Evolutionary conservation across 1,140 invertebrate genomes (phyloP).

Genomic region (Parapsyche elsis): DNA sequence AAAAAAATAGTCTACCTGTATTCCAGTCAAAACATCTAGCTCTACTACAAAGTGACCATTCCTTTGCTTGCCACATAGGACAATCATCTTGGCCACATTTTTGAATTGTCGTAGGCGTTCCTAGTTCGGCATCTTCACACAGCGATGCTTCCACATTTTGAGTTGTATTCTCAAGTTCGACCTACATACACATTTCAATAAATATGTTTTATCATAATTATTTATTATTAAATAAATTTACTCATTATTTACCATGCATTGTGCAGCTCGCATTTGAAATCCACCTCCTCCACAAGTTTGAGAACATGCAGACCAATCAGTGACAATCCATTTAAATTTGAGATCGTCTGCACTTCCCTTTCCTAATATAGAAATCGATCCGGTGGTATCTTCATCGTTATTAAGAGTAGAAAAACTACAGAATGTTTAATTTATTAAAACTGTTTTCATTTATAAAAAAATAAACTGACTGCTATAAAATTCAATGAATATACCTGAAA

Average conservation of each 20-base stretch:
- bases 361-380: slow-evolving; percentile 46
- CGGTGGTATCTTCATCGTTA: slow-evolving; percentile 47
- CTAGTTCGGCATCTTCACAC: slow-evolving; percentile 77
- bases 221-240: neutral
- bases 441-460: no score
- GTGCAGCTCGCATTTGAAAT: slow-evolving; percentile 75
- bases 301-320: slow-evolving; percentile 88
- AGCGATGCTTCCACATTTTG: slow-evolving; percentile 72
- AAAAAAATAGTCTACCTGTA: slow-evolving; percentile 72
- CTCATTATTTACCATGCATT: slow-evolving; percentile 73
- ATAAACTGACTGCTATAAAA: neutral
- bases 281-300: slow-evolving; percentile 86
- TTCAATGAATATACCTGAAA: slow-evolving; percentile 35
- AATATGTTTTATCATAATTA: neutral
- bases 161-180: slow-evolving; percentile 67
- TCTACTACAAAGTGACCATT: slow-evolving; percentile 78
- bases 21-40: slow-evolving; percentile 82
- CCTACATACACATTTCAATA: slow-evolving; percentile 32
- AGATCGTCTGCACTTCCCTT: slow-evolving; percentile 51
- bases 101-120: slow-evolving; percentile 73
- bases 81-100: slow-evolving; percentile 77
- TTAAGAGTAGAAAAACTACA: slow-evolving; percentile 40
- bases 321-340: slow-evolving; percentile 82
- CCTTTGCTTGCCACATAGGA: slow-evolving; percentile 76
- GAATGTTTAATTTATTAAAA: neutral